Percentiles rank a stretch among this genome's conserved stretches.
Evolutionary conservation across 2,113 vertebrate genomes (phyloP).

Genomic region (Lichenostomus cassidix): DNA sequence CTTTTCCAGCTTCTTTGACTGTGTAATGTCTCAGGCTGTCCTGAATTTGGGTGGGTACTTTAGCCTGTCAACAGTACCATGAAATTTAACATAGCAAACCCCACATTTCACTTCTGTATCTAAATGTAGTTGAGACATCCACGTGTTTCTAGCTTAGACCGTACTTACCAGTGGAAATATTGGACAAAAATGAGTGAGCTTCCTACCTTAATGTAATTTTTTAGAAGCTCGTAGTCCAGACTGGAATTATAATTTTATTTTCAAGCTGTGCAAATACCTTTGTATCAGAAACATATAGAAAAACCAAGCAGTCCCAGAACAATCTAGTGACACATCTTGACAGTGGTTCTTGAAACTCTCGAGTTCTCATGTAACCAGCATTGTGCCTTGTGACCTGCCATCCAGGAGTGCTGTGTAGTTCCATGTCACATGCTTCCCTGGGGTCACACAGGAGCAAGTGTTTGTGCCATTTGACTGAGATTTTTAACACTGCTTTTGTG

Average conservation of each 20-base stretch:
- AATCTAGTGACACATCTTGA: neutral
- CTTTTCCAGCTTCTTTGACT: neutral
- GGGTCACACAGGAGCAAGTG: rapidly evolving
- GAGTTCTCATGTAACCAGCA: neutral
- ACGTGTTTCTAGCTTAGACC: neutral
- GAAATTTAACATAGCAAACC: neutral
- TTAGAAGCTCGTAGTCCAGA: neutral
- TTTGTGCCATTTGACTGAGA: neutral
- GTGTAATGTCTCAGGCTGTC: neutral
- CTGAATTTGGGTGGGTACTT: neutral
- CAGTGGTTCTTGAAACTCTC: neutral
- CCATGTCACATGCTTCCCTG: neutral
- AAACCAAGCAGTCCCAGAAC: neutral
- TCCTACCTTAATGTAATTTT: neutral
- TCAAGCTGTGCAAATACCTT: neutral
- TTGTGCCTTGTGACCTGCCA: neutral
- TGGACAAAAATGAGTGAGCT: neutral
- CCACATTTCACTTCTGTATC: neutral
- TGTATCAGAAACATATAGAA: neutral
- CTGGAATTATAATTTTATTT: neutral
- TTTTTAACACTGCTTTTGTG: neutral
- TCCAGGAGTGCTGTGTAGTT: neutral
- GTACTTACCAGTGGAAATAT: neutral
- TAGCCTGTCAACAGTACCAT: too few species aligned
- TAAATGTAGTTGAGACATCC: neutral